Conservation (phyloP, 2,888 invertebrate species). For the Helleia helle region DNA sequence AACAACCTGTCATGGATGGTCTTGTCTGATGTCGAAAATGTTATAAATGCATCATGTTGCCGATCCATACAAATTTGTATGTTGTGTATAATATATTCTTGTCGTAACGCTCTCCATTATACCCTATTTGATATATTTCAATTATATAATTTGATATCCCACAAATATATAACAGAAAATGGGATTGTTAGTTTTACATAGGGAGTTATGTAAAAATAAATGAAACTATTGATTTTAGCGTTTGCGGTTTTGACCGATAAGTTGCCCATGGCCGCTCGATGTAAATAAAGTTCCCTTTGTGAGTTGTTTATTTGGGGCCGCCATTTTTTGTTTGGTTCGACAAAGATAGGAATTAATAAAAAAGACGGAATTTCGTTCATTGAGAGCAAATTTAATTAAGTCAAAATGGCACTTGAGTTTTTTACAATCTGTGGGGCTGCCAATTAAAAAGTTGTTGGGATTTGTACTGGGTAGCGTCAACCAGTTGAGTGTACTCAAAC, state of each 20-base stretch:
- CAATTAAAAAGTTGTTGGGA: slow-evolving; percentile 19
- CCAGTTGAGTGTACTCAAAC: slow-evolving; percentile 10
- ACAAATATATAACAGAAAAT: too few relatives aligned
- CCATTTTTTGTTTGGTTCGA: neutral
- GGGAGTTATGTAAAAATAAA: too few relatives aligned
- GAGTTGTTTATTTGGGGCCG: neutral
- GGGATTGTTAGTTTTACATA: too few relatives aligned
- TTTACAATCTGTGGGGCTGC: slow-evolving; percentile 14
- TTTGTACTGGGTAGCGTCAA: slow-evolving; percentile 12
- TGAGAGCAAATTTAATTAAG: slow-evolving; percentile 18
- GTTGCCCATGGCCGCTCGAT: neutral
- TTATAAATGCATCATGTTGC: too few relatives aligned
- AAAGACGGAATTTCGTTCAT: neutral
- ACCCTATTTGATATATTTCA: too few relatives aligned
- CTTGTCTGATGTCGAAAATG: too few relatives aligned
- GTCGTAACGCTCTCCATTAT: too few relatives aligned
- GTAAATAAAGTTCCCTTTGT: neutral
- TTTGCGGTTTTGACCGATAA: neutral
- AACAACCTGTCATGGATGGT: too few relatives aligned
- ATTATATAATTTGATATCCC: too few relatives aligned
- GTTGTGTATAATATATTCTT: too few relatives aligned
- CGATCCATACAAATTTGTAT: too few relatives aligned
- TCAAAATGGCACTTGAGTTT: slow-evolving; percentile 15
- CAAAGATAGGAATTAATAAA: slow-evolving; percentile 1
- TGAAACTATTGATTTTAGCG: too few relatives aligned